Evolutionary conservation across 1,140 invertebrate species (phyloP).

Genomic region (Heliconius nattereri): DNA sequence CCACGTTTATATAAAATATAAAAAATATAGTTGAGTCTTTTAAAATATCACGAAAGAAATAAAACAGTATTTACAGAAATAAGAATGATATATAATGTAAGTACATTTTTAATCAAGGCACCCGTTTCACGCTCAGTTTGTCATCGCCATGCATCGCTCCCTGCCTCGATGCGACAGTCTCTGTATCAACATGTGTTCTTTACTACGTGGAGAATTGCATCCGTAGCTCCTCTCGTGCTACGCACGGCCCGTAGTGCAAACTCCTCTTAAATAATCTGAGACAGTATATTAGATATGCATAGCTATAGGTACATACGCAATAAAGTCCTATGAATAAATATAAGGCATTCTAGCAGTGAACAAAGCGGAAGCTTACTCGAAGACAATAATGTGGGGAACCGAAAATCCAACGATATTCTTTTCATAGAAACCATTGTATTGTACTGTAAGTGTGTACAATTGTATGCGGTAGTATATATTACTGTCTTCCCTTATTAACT

Average conservation of each 20-base stretch:
- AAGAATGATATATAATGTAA: background rate
- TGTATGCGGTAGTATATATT: background rate
- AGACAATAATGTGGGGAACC: constrained; percentile 9
- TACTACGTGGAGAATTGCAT: too few relatives aligned
- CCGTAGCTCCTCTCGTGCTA: too few relatives aligned
- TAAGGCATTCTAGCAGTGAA: background rate
- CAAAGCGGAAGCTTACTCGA: constrained; percentile 3
- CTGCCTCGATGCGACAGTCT: background rate
- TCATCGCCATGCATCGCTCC: background rate
- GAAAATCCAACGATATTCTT: constrained; percentile 3
- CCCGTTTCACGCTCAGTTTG: constrained; percentile 2
- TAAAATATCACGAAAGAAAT: background rate
- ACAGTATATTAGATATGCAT: background rate
- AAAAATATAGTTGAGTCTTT: too few relatives aligned
- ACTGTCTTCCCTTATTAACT: background rate
- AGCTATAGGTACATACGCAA: background rate
- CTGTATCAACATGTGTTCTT: background rate
- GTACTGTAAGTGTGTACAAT: background rate
- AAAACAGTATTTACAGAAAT: background rate
- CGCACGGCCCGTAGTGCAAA: too few relatives aligned
- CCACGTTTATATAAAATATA: too few relatives aligned
- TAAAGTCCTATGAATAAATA: background rate
- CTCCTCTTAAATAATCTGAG: too few relatives aligned
- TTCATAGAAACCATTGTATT: background rate
- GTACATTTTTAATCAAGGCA: constrained; percentile 17